Conservation (phyloP, 2,113 vertebrate genomes). For the Acanthochromis polyacanthus region DNA sequence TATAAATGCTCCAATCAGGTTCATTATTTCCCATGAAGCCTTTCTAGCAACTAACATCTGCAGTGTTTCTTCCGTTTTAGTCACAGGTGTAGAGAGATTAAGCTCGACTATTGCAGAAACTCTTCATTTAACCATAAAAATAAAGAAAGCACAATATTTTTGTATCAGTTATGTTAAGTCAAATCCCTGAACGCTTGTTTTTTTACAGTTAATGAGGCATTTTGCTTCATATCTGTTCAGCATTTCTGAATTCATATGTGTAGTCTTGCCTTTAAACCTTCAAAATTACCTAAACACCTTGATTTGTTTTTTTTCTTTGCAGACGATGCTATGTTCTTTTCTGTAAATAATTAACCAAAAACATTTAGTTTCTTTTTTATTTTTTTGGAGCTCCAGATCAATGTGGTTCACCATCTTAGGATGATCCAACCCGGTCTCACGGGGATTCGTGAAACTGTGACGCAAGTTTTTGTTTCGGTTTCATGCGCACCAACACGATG, state of each 20-base stretch:
- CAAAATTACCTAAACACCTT: not conserved
- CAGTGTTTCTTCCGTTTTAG: not conserved
- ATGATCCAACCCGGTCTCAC: no score
- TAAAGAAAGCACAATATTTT: slow-evolving; percentile 2
- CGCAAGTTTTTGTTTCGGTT: no score
- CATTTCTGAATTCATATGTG: not conserved
- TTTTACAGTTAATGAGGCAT: no score
- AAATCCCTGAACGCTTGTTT: no score
- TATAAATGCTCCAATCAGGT: not conserved
- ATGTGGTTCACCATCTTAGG: no score
- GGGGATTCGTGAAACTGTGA: no score
- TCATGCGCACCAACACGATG: no score
- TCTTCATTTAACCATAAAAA: not conserved
- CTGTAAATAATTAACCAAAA: not conserved
- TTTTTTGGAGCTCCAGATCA: no score
- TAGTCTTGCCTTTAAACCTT: not conserved
- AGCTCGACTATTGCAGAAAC: not conserved
- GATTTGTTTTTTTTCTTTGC: no score
- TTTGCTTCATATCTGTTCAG: not conserved
- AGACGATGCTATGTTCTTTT: not conserved
- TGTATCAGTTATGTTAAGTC: not conserved
- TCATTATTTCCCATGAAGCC: no score
- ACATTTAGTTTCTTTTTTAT: not conserved
- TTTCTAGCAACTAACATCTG: no score
- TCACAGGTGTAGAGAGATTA: not conserved